phyloP scores from a whole-genome alignment of 2,113 vertebrate species.

The Sarotherodon lohbergeri region DNA sequence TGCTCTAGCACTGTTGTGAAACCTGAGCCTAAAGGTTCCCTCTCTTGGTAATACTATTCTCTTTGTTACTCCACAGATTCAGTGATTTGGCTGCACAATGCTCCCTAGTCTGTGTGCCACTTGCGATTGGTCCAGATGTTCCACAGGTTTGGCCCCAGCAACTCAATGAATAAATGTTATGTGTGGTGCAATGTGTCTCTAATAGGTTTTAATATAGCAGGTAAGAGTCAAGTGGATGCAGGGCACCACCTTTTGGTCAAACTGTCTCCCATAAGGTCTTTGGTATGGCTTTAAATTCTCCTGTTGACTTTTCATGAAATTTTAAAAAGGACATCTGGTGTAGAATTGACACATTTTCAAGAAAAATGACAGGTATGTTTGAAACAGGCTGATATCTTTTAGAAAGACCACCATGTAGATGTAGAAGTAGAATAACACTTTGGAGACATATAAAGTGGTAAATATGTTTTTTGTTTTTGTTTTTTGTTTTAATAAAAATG shows the following conservation, averaged over 20 bases:
- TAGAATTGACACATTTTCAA: background rate
- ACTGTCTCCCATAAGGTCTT: background rate
- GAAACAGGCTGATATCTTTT: background rate
- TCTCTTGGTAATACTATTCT: background rate
- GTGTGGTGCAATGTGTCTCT: background rate
- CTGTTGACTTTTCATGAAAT: fast-evolving
- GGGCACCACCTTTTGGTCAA: background rate
- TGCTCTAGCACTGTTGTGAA: background rate
- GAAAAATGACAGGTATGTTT: background rate
- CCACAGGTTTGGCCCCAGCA: background rate
- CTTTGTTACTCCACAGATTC: background rate
- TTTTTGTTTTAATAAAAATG: background rate
- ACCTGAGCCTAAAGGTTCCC: background rate
- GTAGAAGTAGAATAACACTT: background rate
- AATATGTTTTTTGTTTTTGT: background rate
- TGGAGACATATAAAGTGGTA: background rate
- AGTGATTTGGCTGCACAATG: background rate
- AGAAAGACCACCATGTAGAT: background rate
- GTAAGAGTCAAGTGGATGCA: background rate
- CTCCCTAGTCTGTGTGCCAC: background rate
- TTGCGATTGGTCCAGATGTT: fast-evolving
- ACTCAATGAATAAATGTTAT: background rate
- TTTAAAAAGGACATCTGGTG: background rate
- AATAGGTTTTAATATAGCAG: background rate
- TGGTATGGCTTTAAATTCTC: fast-evolving